Conservation (phyloP, 1,140 invertebrate species). For the Caligus rogercresseyi region DNA sequence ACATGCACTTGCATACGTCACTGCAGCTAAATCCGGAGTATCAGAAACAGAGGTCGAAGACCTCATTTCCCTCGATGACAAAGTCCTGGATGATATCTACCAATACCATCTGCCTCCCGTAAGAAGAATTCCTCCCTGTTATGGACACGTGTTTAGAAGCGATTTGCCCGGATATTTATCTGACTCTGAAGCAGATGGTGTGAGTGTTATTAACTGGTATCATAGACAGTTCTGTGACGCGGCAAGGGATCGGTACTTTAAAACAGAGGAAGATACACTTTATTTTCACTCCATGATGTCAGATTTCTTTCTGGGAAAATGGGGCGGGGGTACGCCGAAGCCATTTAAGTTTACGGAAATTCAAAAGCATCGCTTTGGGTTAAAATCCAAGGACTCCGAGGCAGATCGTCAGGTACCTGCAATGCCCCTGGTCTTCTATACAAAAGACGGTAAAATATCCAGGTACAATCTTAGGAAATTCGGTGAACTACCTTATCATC, state of each 20-base stretch:
- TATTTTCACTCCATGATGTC: constrained; percentile 94
- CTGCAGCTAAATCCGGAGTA: constrained; percentile 72
- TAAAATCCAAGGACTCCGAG: constrained; percentile 70
- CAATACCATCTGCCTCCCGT: constrained; percentile 95
- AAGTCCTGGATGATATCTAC: constrained; percentile 85
- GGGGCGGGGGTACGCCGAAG: constrained; percentile 82
- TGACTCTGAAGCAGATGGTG: constrained; percentile 87
- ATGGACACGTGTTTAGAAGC: constrained; percentile 87
- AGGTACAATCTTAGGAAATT: constrained; percentile 44
- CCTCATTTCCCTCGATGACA: constrained; percentile 80
- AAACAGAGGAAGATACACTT: constrained; percentile 84
- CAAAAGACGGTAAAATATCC: constrained; percentile 65
- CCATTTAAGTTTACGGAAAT: constrained; percentile 93
- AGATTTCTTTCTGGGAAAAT: constrained; percentile 90
- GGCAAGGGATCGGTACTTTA: constrained; percentile 84
- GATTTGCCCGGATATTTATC: constrained; percentile 88
- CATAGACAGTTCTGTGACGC: constrained; percentile 87
- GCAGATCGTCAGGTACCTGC: constrained; percentile 88
- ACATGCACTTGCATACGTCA: constrained; percentile 83
- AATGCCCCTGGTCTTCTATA: constrained; percentile 79
- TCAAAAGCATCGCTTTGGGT: constrained; percentile 68
- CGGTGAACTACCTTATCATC: constrained; percentile 84
- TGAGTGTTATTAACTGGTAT: constrained; percentile 94
- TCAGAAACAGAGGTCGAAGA: constrained; percentile 87
- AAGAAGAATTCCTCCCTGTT: constrained; percentile 71